These are phyloP conservation scores for Stictonetta naevosa DNA, from an alignment of 2,113 vertebrate genomes.

Conservation along the genomic window DNA sequence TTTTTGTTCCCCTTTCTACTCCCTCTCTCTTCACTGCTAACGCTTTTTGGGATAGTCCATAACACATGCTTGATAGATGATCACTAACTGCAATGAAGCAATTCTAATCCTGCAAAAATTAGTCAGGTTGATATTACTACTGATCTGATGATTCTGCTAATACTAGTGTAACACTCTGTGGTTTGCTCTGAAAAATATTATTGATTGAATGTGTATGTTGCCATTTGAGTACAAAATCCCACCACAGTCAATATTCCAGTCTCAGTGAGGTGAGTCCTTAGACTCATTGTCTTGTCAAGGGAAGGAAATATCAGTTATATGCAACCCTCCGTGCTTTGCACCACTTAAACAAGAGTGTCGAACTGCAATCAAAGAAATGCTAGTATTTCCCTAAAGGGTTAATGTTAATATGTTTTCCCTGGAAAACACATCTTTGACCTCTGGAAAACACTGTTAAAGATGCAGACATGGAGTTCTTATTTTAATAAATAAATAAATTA, in stretches of 20 bases:
- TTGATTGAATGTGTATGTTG: slow-evolving; percentile 14
- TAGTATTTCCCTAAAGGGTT: not conserved
- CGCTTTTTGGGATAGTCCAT: not conserved
- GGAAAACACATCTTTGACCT: not conserved
- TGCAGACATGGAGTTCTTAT: not conserved
- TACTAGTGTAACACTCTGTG: not conserved
- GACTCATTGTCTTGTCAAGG: not conserved
- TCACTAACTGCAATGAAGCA: slow-evolving; percentile 12
- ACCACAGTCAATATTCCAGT: slow-evolving; percentile 17
- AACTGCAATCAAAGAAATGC: accelerated
- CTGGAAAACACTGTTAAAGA: not conserved
- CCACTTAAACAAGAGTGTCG: not conserved
- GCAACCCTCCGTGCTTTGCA: not conserved
- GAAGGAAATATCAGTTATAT: not conserved
- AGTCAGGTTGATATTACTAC: slow-evolving; percentile 4
- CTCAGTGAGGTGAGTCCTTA: not conserved
- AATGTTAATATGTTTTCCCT: not conserved
- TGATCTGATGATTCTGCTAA: slow-evolving; percentile 34
- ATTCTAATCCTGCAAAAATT: slow-evolving; percentile 38
- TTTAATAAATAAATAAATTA: not conserved
- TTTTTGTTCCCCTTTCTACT: not conserved
- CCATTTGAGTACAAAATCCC: slow-evolving; percentile 2
- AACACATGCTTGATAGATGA: not conserved
- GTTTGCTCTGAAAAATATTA: slow-evolving; percentile 17
- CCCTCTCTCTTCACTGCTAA: not conserved